Conservation (phyloP, 2,113 vertebrate species). For the Mustela nigripes region DNA sequence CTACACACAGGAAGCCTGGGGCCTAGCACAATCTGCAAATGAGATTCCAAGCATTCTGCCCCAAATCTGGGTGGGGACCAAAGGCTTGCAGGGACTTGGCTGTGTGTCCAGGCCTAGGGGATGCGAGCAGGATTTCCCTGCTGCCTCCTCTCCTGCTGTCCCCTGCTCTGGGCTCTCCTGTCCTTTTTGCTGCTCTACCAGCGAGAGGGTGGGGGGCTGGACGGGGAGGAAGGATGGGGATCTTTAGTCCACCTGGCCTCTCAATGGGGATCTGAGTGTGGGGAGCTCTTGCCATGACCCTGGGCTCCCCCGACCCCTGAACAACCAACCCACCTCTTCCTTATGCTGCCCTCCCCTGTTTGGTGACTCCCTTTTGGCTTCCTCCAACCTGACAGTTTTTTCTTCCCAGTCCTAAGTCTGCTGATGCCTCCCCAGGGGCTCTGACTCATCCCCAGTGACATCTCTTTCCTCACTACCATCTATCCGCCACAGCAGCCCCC, state of each 20-base stretch:
- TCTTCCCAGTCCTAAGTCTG: background rate
- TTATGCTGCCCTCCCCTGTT: background rate
- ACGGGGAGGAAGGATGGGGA: background rate
- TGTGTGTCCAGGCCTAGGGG: background rate
- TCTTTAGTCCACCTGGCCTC: fast-evolving
- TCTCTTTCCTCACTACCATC: background rate
- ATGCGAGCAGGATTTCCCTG: background rate
- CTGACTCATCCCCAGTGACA: background rate
- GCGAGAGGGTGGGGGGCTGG: background rate
- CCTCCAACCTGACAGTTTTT: background rate
- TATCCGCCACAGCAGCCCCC: background rate
- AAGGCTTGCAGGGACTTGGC: background rate
- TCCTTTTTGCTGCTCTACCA: background rate
- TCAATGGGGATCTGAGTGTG: background rate
- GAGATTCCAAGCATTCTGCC: background rate
- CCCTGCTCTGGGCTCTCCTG: background rate
- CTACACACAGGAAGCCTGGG: fast-evolving
- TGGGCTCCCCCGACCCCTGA: fast-evolving
- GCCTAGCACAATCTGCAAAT: background rate
- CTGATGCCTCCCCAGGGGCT: background rate
- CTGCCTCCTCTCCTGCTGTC: background rate
- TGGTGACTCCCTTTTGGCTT: background rate
- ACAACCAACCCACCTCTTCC: background rate
- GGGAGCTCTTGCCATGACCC: background rate
- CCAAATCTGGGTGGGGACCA: background rate